Conservation (phyloP, 1,140 invertebrate genomes). For the Neodiprion fabricii region DNA sequence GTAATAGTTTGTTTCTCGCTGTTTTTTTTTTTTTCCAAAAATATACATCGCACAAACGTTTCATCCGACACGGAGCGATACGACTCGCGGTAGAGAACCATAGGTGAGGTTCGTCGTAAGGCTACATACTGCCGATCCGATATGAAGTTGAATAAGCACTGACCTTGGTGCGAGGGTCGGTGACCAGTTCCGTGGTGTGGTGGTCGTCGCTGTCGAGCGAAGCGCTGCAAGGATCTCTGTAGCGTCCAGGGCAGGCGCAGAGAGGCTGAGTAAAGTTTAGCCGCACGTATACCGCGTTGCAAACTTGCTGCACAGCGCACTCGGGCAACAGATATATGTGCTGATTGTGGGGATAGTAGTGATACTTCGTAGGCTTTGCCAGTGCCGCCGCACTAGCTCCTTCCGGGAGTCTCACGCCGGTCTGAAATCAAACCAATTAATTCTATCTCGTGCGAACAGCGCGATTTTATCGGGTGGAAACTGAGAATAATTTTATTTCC, state of each 20-base stretch:
- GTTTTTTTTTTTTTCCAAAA: too few relatives aligned
- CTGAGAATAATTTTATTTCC: too few relatives aligned
- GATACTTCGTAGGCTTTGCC: slow-evolving; percentile 88
- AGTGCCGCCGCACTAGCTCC: slow-evolving; percentile 70
- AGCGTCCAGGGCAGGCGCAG: slow-evolving; percentile 84
- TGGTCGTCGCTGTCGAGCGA: slow-evolving; percentile 87
- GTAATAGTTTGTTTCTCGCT: too few relatives aligned
- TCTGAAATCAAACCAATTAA: slow-evolving; percentile 64
- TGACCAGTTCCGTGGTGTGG: slow-evolving; percentile 88
- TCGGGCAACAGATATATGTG: slow-evolving; percentile 89
- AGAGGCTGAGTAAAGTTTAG: slow-evolving; percentile 91
- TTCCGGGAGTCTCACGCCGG: slow-evolving; percentile 72
- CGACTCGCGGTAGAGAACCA: too few relatives aligned
- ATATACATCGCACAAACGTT: too few relatives aligned
- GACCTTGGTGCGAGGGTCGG: slow-evolving; percentile 83
- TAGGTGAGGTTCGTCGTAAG: too few relatives aligned
- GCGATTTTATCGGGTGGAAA: slow-evolving; percentile 32
- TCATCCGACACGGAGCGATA: too few relatives aligned
- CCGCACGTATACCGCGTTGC: slow-evolving; percentile 90
- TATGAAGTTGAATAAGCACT: slow-evolving; percentile 22
- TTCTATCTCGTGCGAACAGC: background rate
- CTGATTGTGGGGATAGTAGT: slow-evolving; percentile 93
- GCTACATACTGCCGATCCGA: too few relatives aligned
- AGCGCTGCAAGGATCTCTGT: slow-evolving; percentile 88
- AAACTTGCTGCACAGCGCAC: slow-evolving; percentile 92